Percentiles rank a stretch among this genome's conserved stretches.
Evolutionary conservation across 2,113 vertebrate species (phyloP).

Genomic region (Rutilus rutilus): DNA sequence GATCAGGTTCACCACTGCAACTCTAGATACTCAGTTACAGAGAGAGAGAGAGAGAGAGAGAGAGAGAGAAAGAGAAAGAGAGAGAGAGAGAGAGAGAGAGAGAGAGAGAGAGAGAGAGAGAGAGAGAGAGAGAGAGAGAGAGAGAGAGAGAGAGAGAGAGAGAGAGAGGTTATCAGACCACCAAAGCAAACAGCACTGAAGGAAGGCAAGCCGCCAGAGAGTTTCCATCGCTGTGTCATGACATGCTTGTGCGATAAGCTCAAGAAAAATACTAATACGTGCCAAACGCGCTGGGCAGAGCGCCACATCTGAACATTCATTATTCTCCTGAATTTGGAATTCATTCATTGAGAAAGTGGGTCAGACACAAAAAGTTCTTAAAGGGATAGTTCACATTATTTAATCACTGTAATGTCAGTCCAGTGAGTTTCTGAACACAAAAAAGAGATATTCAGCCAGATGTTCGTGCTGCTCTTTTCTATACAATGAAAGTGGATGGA

Average conservation of each 20-base stretch:
- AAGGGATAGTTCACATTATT: not conserved
- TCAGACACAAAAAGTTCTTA: not conserved
- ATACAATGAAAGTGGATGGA: too few relatives aligned
- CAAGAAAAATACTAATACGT: not conserved
- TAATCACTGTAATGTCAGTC: not conserved
- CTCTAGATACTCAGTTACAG: constrained; percentile 67
- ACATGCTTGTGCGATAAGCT: constrained; percentile 1
- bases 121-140: too few relatives aligned
- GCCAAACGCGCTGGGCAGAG: not conserved
- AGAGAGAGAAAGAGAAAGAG: too few relatives aligned
- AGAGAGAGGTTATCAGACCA: constrained; percentile 39
- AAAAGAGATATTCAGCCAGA: too few relatives aligned
- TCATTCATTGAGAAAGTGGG: constrained; percentile 10
- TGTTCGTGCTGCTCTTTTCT: too few relatives aligned
- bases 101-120: not conserved
- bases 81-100: too few relatives aligned
- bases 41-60: not conserved
- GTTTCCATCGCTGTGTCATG: constrained; percentile 29
- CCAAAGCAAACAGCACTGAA: constrained; percentile 30
- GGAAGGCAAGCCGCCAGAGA: not conserved
- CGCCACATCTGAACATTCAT: not conserved
- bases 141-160: too few relatives aligned
- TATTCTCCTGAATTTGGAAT: not conserved
- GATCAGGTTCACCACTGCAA: constrained; percentile 66
- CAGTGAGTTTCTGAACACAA: too few relatives aligned